Evolutionary conservation across 2,888 invertebrate genomes (phyloP).

Genomic region (Phytoseiulus persimilis): DNA sequence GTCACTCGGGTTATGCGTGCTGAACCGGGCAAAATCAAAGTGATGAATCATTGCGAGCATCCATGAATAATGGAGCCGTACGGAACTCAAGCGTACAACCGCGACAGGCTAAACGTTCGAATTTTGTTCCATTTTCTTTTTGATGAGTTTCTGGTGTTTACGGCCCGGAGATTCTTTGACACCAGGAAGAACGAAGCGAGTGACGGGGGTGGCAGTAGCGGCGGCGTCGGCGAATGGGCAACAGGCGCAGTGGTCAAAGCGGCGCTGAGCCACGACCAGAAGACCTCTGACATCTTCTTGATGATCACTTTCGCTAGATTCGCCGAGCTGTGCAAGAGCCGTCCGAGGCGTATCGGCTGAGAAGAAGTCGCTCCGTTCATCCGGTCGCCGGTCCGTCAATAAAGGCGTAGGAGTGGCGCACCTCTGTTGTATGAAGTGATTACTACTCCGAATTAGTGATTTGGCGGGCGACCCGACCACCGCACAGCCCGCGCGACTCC

Average conservation of each 20-base stretch:
- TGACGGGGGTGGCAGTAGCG: background rate
- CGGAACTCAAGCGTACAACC: background rate
- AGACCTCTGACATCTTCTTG: background rate
- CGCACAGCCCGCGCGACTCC: background rate
- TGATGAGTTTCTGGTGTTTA: background rate
- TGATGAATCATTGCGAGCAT: no score
- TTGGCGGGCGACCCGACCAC: background rate
- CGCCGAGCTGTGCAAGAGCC: background rate
- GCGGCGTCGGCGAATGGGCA: background rate
- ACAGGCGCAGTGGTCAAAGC: background rate
- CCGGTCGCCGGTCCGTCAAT: background rate
- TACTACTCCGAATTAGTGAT: background rate
- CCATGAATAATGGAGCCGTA: background rate
- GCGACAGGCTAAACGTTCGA: background rate
- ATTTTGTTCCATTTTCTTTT: background rate
- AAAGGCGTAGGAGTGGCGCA: background rate
- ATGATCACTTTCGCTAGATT: background rate
- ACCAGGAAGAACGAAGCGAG: background rate
- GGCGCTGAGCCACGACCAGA: background rate
- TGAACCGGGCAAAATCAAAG: background rate
- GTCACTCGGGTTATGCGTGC: background rate
- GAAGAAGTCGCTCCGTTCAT: background rate
- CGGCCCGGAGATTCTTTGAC: background rate
- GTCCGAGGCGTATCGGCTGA: background rate
- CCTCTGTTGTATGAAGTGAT: constrained; percentile 5